Conservation (phyloP, 2,888 invertebrate genomes). For the Pseudoips prasinana region DNA sequence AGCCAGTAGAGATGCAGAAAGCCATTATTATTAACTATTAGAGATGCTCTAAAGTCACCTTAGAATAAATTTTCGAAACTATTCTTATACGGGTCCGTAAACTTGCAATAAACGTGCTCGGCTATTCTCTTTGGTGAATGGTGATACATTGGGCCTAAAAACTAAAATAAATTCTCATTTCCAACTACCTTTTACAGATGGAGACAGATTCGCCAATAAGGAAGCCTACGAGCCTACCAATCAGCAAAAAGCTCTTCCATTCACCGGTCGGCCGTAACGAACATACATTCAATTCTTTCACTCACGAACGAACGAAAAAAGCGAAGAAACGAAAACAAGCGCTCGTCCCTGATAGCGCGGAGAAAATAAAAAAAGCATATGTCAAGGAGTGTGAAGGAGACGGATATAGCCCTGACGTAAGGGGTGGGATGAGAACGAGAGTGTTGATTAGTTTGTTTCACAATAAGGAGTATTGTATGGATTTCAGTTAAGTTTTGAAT, state of each 20-base stretch:
- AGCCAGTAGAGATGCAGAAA: no score
- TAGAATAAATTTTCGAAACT: no score
- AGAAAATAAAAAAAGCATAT: conserved; percentile 56
- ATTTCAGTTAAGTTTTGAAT: conserved; percentile 24
- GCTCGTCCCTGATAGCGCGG: conserved; percentile 49
- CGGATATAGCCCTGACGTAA: conserved; percentile 45
- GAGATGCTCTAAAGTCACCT: no score
- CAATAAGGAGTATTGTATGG: conserved; percentile 65
- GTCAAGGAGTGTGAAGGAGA: conserved; percentile 57
- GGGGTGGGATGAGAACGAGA: conserved; percentile 56
- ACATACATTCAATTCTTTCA: conserved; percentile 30
- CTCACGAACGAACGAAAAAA: conserved; percentile 33
- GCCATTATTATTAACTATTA: no score
- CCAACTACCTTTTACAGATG: conserved; percentile 47
- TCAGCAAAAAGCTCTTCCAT: conserved; percentile 67
- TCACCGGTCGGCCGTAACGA: conserved; percentile 48
- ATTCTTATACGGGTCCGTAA: no score
- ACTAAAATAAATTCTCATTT: conserved; percentile 12
- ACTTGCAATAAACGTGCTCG: no score
- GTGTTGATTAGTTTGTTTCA: conserved; percentile 62
- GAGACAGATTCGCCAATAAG: conserved; percentile 63
- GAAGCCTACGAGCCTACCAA: conserved; percentile 51
- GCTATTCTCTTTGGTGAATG: no score
- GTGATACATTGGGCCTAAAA: no score
- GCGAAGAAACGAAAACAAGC: conserved; percentile 56